phyloP scores from a whole-genome alignment of 1,140 invertebrate species.

The Hylaeus anthracinus region DNA sequence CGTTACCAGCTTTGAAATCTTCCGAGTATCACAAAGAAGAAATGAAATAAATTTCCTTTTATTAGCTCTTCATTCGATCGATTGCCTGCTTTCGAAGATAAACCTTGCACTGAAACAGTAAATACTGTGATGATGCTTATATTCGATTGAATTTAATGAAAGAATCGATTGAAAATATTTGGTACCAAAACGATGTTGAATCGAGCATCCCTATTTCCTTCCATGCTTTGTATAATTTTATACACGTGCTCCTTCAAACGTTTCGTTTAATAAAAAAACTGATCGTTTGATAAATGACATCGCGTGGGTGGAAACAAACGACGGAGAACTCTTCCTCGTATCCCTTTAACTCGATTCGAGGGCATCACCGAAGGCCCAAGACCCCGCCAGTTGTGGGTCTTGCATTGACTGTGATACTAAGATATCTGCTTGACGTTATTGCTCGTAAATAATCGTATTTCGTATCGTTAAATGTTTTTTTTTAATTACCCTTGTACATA shows the following conservation, averaged over 20 bases:
- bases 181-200: too few relatives aligned
- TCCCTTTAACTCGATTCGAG: conserved; percentile 20
- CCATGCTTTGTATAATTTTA: background rate
- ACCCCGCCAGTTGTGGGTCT: conserved; percentile 30
- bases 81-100: too few relatives aligned
- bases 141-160: too few relatives aligned
- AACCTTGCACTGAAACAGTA: too few relatives aligned
- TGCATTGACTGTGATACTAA: conserved; percentile 66
- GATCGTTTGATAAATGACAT: background rate
- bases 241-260: background rate
- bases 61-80: too few relatives aligned
- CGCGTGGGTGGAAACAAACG: background rate
- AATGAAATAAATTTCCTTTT: too few relatives aligned
- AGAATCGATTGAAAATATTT: too few relatives aligned
- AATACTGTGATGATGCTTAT: too few relatives aligned
- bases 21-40: too few relatives aligned
- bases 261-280: background rate
- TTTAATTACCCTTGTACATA: conserved; percentile 7
- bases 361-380: conserved; percentile 45
- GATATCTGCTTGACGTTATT: conserved; percentile 61
- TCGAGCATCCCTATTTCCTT: background rate
- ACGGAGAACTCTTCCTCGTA: background rate
- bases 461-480: conserved; percentile 34
- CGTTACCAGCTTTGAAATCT: too few relatives aligned
- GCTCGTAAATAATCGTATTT: conserved; percentile 52